phyloP scores from a whole-genome alignment of 1,140 invertebrate genomes.

The Mizuhopecten yessoensis region DNA sequence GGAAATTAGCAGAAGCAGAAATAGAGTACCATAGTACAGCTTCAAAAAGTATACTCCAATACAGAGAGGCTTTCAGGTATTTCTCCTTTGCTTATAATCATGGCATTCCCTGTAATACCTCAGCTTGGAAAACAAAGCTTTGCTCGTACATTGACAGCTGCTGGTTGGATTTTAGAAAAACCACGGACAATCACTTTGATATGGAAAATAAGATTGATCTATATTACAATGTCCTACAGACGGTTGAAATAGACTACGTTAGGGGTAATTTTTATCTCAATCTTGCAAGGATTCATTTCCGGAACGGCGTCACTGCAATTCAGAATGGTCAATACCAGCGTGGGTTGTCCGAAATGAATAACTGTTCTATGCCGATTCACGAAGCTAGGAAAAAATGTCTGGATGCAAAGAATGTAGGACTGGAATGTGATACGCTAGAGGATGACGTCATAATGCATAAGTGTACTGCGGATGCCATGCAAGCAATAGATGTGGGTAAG shows the following conservation, averaged over 20 bases:
- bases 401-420: neutral
- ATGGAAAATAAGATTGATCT: slow-evolving; percentile 40
- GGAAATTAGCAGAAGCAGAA: slow-evolving; percentile 59
- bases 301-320: slow-evolving; percentile 54
- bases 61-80: slow-evolving; percentile 66
- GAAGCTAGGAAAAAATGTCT: slow-evolving; percentile 55
- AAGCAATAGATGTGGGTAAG: slow-evolving; percentile 68
- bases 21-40: neutral
- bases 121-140: neutral
- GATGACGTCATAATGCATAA: slow-evolving; percentile 65
- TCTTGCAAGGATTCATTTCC: slow-evolving; percentile 58
- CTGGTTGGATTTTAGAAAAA: slow-evolving; percentile 47
- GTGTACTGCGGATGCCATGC: slow-evolving; percentile 69
- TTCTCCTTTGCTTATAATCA: slow-evolving; percentile 57
- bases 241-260: slow-evolving; percentile 49
- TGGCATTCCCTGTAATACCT: neutral
- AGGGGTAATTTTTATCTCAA: slow-evolving; percentile 50
- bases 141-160: slow-evolving; percentile 51
- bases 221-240: slow-evolving; percentile 46
- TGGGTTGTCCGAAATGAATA: slow-evolving; percentile 56
- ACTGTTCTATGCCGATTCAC: slow-evolving; percentile 67
- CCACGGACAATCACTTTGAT: slow-evolving; percentile 43
- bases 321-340: slow-evolving; percentile 38
- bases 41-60: slow-evolving; percentile 49
- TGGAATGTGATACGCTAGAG: slow-evolving; percentile 61